These are phyloP conservation scores for Lasioglossum villosulum DNA, from an alignment of 2,888 invertebrate genomes.

Conservation along the genomic window DNA sequence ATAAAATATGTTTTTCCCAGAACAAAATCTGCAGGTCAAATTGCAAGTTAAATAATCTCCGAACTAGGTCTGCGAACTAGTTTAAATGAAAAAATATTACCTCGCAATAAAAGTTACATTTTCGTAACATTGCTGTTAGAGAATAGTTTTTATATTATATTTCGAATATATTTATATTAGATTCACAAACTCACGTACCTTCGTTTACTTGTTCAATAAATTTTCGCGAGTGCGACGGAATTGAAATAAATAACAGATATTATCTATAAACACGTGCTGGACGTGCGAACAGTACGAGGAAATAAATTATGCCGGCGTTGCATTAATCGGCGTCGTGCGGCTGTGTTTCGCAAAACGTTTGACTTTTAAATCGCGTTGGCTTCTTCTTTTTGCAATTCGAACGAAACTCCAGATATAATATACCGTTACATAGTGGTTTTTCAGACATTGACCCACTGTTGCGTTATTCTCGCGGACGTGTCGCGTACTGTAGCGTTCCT, in stretches of 20 bases:
- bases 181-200: neutral
- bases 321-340: neutral
- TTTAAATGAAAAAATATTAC: neutral
- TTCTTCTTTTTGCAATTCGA: conserved; percentile 5
- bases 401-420: conserved; percentile 7
- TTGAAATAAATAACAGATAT: neutral
- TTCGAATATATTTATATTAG: too few relatives aligned
- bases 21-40: neutral
- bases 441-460: conserved; percentile 16
- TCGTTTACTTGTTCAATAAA: neutral
- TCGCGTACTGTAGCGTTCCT: neutral
- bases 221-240: neutral
- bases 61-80: neutral
- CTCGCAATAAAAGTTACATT: neutral
- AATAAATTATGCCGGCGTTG: conserved; percentile 4
- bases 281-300: neutral
- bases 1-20: neutral
- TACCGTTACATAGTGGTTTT: conserved; percentile 23
- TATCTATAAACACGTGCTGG: neutral
- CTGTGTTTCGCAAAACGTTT: neutral
- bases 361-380: neutral
- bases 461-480: conserved; percentile 8
- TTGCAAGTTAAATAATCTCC: neutral
- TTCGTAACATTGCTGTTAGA: neutral
- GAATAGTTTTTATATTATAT: too few relatives aligned